Percentiles rank a stretch among this genome's conserved stretches.
These are phyloP conservation scores for Typhlichthys subterraneus DNA, from an alignment of 2,797 vertebrate genomes.

Conservation along the genomic window DNA sequence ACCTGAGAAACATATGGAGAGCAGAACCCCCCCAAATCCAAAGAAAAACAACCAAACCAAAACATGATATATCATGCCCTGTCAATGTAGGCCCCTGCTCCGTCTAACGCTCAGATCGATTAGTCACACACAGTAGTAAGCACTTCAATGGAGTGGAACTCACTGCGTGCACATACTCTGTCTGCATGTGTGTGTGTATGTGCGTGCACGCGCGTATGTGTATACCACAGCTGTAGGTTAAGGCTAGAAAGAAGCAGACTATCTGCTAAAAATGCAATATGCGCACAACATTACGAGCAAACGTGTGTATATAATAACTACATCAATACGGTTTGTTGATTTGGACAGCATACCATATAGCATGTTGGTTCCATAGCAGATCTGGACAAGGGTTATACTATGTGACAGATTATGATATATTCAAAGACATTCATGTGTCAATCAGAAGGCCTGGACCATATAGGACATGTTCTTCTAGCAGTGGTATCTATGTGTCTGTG, in stretches of 20 bases:
- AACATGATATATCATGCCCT: slow-evolving; percentile 65
- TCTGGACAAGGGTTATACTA: slow-evolving; percentile 55
- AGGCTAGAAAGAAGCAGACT: too few species aligned
- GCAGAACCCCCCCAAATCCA: background rate
- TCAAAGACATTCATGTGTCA: slow-evolving; percentile 71
- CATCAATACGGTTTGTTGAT: too few species aligned
- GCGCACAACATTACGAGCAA: too few species aligned
- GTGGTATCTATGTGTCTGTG: slow-evolving; percentile 27
- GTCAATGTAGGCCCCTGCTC: slow-evolving; percentile 56
- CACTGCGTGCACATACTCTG: slow-evolving; percentile 4
- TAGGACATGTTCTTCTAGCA: slow-evolving; percentile 34
- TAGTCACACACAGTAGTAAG: slow-evolving; percentile 57
- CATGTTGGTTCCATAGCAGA: slow-evolving; percentile 12
- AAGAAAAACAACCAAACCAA: slow-evolving; percentile 5
- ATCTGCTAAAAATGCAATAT: too few species aligned
- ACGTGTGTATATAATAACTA: too few species aligned
- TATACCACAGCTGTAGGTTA: too few species aligned
- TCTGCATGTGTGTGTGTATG: slow-evolving; percentile 19
- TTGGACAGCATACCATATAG: slow-evolving; percentile 1
- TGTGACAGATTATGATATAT: slow-evolving; percentile 53
- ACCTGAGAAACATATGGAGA: too few species aligned
- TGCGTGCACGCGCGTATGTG: too few species aligned
- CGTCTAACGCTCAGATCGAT: slow-evolving; percentile 29
- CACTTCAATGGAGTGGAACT: slow-evolving; percentile 9
- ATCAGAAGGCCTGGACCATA: slow-evolving; percentile 57